phyloP scores from a whole-genome alignment of 2,113 vertebrate species.

The Panurus biarmicus region DNA sequence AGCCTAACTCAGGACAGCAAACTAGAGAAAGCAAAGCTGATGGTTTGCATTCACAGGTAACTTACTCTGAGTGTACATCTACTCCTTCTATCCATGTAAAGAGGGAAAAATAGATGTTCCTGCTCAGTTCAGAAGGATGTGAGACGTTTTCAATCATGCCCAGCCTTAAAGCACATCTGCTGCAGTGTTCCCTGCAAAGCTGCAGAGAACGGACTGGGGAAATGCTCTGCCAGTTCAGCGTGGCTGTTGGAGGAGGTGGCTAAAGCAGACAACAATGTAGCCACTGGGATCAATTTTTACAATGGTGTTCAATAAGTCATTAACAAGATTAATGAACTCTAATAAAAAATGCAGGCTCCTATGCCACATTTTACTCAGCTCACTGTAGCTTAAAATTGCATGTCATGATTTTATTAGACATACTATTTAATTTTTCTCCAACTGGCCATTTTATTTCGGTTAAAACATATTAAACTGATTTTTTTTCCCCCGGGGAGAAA shows the following conservation, averaged over 20 bases:
- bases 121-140: neutral
- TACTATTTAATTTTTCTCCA: constrained; percentile 47
- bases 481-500: neutral
- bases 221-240: neutral
- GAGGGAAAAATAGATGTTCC: neutral
- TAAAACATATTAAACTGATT: constrained; percentile 22
- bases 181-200: neutral
- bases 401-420: constrained; percentile 45
- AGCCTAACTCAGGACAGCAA: neutral
- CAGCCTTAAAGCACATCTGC: neutral
- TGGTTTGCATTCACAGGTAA: neutral
- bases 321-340: constrained; percentile 54
- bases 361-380: constrained; percentile 33
- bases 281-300: constrained; percentile 44
- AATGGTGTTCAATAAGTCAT: constrained; percentile 47
- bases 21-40: neutral
- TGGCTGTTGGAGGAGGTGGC: neutral
- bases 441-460: constrained; percentile 21
- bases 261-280: constrained; percentile 2
- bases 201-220: neutral
- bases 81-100: neutral
- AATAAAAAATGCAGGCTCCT: constrained; percentile 47
- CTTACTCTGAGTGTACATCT: neutral
- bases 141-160: neutral
- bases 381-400: constrained; percentile 43